phyloP scores from a whole-genome alignment of 2,113 vertebrate genomes.

The Corythornis vintsioides region DNA sequence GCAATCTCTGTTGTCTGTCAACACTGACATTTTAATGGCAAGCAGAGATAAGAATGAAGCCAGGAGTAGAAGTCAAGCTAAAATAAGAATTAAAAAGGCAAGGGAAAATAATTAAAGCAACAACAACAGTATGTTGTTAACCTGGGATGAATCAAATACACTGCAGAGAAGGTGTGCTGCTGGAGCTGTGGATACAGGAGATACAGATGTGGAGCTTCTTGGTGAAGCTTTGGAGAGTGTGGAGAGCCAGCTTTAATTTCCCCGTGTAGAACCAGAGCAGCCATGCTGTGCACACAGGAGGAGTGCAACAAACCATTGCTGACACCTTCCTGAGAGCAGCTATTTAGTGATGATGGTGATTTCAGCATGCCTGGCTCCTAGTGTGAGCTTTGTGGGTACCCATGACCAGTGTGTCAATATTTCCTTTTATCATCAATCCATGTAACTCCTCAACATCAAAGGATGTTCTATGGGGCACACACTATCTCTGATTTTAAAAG shows the following conservation, averaged over 20 bases:
- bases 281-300: background rate
- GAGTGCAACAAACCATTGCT: background rate
- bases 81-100: background rate
- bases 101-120: background rate
- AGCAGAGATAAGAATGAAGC: background rate
- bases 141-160: rapidly evolving
- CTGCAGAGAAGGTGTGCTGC: background rate
- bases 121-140: background rate
- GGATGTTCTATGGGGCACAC: background rate
- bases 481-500: background rate
- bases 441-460: background rate
- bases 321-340: background rate
- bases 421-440: background rate
- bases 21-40: background rate
- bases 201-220: background rate
- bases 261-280: background rate
- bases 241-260: background rate
- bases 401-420: rapidly evolving
- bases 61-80: background rate
- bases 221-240: background rate
- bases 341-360: background rate
- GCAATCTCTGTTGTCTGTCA: background rate
- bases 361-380: background rate
- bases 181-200: background rate
- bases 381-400: background rate